phyloP scores from a whole-genome alignment of 2,113 vertebrate species.

The Brachypodius melanocephalos region DNA sequence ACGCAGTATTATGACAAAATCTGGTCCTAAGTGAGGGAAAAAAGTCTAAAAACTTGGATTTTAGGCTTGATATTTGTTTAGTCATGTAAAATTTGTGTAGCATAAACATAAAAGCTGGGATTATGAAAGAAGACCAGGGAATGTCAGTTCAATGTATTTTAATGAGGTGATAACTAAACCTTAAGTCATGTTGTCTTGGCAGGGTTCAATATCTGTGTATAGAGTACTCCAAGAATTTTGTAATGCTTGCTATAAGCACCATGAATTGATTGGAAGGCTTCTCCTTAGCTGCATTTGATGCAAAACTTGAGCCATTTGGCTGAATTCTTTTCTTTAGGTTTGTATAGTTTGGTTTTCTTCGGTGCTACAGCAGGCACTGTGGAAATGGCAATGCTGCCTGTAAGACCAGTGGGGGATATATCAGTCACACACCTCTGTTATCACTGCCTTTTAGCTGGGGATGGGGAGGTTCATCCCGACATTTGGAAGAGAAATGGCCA shows the following conservation, averaged over 20 bases:
- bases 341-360: background rate
- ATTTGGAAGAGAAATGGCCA: background rate
- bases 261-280: background rate
- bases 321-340: background rate
- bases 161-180: background rate
- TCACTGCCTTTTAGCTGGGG: background rate
- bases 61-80: background rate
- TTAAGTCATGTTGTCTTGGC: background rate
- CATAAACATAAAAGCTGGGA: background rate
- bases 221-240: background rate
- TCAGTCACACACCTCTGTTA: background rate
- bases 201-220: background rate
- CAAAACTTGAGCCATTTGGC: background rate
- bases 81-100: background rate
- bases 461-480: background rate
- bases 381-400: background rate
- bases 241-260: background rate
- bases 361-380: background rate
- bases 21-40: background rate
- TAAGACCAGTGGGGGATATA: background rate
- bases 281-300: background rate
- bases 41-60: background rate
- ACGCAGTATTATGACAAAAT: background rate
- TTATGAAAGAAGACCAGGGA: background rate
- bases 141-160: background rate